Base-by-base conservation (phyloP, 2,797 vertebrate genomes). In the Tangara arthus region DNA sequence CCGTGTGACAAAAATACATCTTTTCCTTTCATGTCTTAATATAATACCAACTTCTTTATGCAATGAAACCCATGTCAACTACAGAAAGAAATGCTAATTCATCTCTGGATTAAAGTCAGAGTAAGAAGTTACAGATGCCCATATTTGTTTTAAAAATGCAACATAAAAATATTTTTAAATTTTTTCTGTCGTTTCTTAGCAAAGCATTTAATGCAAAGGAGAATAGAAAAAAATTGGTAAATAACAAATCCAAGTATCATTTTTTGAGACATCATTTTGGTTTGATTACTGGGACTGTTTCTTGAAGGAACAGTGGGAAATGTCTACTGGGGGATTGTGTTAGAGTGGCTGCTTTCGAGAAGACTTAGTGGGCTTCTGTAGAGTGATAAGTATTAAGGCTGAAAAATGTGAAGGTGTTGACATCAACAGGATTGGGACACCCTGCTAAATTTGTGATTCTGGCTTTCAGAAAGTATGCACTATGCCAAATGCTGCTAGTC, bases 141-240 rank as follows among this genome's bases (percentile, higher is more conserved):
- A 7, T 35, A 10, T 78, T 61, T 66, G n/a, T 82, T 88, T 82
- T 63, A 53, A 79, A 69, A 94, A 63, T 22, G 30, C 34, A 32
- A 15, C 3, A 34, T 53, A 22, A 80, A 63, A 52, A 32, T 18
- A 6, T 6, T 57, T 56, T 24, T 0, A 9, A 15, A 0, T 37
- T 30, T 73, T 85, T 81, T 63, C 35, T 72, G 21, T 20, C 12
- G 21, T 73, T 70, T 77, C 39, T 73, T 24, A 65, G 37, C 28
- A 61, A 27, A 10, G 4, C 32, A 15, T 63, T 71, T 49, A 19
- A 16, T 70, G 23, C 14, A 72, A 64, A 21, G 47, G 34, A 91
- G 28, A 52, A 34, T 23, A 13, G 44, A 46, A 55, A 35, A 35
- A 37, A 39, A 21, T 27, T 19, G 70, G 6, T 69, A 55, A 91